These are phyloP conservation scores for Diprion similis DNA, from an alignment of 1,140 invertebrate species.

Conservation along the genomic window DNA sequence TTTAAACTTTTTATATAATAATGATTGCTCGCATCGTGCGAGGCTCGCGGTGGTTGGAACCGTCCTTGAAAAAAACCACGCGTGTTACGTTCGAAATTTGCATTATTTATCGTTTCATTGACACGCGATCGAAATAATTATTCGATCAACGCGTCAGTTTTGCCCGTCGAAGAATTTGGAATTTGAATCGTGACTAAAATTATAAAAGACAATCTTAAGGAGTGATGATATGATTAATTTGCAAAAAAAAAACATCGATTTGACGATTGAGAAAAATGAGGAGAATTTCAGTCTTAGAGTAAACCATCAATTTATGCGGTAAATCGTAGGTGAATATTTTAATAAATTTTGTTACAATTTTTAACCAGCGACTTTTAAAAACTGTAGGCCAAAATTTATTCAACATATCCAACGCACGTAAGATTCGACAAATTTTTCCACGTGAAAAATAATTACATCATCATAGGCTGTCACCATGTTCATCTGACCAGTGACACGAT, in stretches of 20 bases:
- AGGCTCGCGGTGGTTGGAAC: too few species aligned
- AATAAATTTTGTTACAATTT: constrained; percentile 1
- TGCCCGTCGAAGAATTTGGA: neutral
- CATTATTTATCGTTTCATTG: neutral
- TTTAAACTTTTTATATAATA: neutral
- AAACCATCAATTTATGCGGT: neutral
- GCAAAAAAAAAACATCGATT: neutral
- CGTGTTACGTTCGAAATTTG: neutral
- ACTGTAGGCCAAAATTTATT: neutral
- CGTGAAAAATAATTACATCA: neutral
- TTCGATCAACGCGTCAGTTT: neutral
- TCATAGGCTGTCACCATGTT: neutral
- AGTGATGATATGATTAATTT: neutral
- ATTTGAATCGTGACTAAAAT: neutral
- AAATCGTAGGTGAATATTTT: neutral
- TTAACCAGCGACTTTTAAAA: constrained; percentile 2
- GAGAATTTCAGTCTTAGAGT: neutral
- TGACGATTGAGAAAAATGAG: neutral
- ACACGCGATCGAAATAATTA: neutral
- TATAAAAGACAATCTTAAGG: neutral
- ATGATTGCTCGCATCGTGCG: neutral
- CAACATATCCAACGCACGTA: neutral
- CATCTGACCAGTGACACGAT: neutral
- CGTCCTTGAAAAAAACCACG: too few species aligned
- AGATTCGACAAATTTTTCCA: neutral